Conservation (phyloP, 2,113 vertebrate species). For the Balaeniceps rex region DNA sequence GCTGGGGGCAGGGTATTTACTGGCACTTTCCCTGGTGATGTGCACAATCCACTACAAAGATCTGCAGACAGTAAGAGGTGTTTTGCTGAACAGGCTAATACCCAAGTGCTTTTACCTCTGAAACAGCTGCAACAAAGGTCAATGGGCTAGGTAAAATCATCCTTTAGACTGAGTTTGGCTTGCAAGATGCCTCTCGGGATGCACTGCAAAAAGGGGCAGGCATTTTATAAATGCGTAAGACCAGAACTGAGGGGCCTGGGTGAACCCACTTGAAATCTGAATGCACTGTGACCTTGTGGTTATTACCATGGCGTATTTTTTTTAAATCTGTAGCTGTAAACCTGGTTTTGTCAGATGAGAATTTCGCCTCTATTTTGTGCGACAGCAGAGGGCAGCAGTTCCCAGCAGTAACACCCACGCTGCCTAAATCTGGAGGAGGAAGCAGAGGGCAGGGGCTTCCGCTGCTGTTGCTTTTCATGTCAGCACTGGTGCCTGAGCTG, state of each 20-base stretch:
- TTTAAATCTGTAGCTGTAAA: background rate
- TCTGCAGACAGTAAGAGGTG: background rate
- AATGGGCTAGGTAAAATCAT: background rate
- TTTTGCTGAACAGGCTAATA: background rate
- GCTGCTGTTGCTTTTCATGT: background rate
- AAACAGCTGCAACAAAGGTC: background rate
- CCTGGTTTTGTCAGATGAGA: background rate
- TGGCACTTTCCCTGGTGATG: background rate
- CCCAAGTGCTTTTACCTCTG: background rate
- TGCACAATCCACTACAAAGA: background rate
- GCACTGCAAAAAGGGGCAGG: background rate
- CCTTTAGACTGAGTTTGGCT: background rate
- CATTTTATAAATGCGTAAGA: rapidly evolving
- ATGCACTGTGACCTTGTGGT: background rate
- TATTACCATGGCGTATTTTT: background rate
- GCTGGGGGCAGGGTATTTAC: background rate
- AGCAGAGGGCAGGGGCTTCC: background rate
- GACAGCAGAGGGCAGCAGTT: slow-evolving; percentile 55
- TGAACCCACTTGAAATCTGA: background rate
- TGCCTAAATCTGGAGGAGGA: background rate
- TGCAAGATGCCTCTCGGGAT: background rate
- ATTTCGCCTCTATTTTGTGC: rapidly evolving
- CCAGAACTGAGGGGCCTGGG: background rate
- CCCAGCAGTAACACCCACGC: background rate
- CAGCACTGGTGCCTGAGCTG: background rate